Conservation (phyloP, 2,797 vertebrate species). For the Rhincodon typus region DNA sequence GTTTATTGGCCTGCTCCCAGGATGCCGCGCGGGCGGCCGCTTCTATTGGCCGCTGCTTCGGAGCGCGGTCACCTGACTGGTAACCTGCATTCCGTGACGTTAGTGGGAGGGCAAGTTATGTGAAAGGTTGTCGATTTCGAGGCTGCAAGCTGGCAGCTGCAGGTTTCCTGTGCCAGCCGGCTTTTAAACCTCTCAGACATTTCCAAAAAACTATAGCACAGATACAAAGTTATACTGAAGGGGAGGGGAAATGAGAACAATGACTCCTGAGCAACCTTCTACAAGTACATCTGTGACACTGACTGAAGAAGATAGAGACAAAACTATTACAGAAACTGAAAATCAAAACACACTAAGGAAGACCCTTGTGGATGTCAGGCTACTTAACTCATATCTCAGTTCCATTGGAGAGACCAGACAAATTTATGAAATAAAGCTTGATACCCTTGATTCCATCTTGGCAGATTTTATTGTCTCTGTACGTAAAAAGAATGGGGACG, state of each 20-base stretch:
- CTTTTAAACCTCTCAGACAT: background rate
- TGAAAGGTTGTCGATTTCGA: background rate
- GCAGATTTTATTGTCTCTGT: conserved; percentile 40
- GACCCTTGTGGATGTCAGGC: conserved; percentile 42
- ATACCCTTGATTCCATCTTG: conserved; percentile 40
- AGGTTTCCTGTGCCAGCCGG: background rate
- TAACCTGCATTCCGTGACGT: background rate
- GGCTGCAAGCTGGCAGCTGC: background rate
- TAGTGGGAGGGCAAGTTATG: background rate
- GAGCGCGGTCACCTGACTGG: background rate
- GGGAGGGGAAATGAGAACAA: background rate
- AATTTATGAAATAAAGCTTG: conserved; percentile 38
- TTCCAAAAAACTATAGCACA: background rate
- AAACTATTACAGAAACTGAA: conserved; percentile 10
- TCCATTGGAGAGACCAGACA: conserved; percentile 33
- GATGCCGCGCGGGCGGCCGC: background rate
- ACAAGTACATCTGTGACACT: background rate
- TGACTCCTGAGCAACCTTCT: background rate
- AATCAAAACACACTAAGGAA: conserved; percentile 43
- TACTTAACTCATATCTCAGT: conserved; percentile 39
- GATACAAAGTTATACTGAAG: background rate
- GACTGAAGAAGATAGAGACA: background rate
- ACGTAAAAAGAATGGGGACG: conserved; percentile 41
- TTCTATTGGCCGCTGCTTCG: background rate
- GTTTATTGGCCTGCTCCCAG: background rate